These are phyloP conservation scores for Malurus leucopterus DNA, from an alignment of 2,797 vertebrate genomes.

Conservation along the genomic window DNA sequence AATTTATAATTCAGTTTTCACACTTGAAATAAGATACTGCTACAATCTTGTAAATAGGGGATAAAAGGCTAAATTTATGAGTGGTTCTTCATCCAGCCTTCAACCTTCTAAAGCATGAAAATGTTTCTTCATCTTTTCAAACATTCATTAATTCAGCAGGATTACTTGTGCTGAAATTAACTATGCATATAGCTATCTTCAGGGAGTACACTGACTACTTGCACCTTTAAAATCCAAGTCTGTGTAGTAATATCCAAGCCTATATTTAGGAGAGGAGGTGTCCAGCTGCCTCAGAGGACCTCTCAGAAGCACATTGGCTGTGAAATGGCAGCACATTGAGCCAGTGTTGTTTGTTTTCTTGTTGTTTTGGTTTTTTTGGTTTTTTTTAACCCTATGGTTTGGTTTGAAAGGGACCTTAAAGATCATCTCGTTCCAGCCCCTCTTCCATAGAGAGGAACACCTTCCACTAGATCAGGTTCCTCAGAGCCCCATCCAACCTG, in stretches of 20 bases:
- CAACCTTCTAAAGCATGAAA: not conserved
- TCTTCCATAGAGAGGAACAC: not conserved
- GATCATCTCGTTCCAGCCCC: not conserved
- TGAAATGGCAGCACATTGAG: too few species aligned
- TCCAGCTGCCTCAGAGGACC: not conserved
- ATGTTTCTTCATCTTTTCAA: not conserved
- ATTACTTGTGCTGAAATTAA: not conserved
- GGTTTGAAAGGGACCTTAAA: not conserved
- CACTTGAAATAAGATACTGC: not conserved
- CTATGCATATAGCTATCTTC: not conserved
- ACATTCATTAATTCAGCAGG: not conserved
- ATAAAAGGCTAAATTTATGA: not conserved
- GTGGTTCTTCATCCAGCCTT: not conserved
- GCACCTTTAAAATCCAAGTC: not conserved
- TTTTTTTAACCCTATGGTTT: not conserved
- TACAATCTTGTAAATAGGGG: not conserved
- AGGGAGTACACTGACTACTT: not conserved
- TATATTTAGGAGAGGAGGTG: not conserved
- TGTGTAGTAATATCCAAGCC: not conserved
- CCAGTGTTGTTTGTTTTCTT: not conserved
- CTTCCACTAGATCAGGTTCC: not conserved
- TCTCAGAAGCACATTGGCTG: not conserved
- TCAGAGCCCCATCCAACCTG: not conserved
- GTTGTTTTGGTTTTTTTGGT: rapidly evolving
- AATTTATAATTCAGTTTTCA: not conserved